Conservation (phyloP, 37 sponge, comb jelly and placozoan genomes). For the Spongilla lacustris region DNA sequence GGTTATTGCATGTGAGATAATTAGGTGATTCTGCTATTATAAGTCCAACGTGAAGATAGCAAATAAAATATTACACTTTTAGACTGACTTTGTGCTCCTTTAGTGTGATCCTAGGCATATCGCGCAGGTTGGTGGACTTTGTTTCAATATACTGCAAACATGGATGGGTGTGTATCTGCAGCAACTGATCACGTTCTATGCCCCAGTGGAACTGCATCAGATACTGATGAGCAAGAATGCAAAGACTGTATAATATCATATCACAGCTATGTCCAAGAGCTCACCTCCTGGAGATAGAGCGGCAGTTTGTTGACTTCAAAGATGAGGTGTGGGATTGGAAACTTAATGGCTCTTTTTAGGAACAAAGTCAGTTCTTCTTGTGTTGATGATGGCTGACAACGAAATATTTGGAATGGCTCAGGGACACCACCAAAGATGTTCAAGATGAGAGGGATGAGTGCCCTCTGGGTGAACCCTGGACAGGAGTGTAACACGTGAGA, state of each 20-base stretch:
- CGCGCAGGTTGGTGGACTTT: slow-evolving; percentile 65
- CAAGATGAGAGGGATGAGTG: slow-evolving; percentile 42
- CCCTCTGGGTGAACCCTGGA: slow-evolving; percentile 3
- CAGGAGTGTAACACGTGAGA: slow-evolving; percentile 1
- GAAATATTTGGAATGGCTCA: slow-evolving; percentile 38
- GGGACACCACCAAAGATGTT: slow-evolving; percentile 53
- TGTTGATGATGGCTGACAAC: slow-evolving; percentile 24
- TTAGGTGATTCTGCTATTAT: no score
- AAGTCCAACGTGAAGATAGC: no score
- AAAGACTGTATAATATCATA: background rate
- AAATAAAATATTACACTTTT: no score
- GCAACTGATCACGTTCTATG: slow-evolving; percentile 14
- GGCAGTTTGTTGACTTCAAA: slow-evolving; percentile 71
- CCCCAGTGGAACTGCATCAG: slow-evolving; percentile 58
- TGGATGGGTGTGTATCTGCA: background rate
- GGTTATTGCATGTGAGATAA: no score
- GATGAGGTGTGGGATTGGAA: slow-evolving; percentile 50
- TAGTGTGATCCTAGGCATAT: slow-evolving; percentile 71
- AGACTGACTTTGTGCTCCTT: slow-evolving; percentile 71
- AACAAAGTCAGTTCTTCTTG: slow-evolving; percentile 53
- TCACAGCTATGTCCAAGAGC: background rate
- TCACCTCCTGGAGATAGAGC: slow-evolving; percentile 75
- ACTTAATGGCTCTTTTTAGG: slow-evolving; percentile 29
- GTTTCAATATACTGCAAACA: slow-evolving; percentile 79
- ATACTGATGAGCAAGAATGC: slow-evolving; percentile 8